These are phyloP conservation scores for Castor canadensis DNA, from an alignment of 2,113 vertebrate genomes.

Conservation along the genomic window DNA sequence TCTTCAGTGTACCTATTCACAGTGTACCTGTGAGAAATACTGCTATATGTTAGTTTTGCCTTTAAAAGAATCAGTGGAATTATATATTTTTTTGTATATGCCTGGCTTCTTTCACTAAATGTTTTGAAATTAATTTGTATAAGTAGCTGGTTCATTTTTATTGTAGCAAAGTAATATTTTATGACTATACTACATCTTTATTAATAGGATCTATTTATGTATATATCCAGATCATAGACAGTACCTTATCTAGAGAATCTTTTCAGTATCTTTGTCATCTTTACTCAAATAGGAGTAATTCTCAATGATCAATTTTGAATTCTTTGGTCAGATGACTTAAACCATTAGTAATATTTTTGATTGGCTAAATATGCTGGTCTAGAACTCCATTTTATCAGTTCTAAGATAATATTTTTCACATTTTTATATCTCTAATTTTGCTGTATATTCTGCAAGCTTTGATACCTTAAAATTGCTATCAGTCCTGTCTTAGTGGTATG, in stretches of 20 bases:
- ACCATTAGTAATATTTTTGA: not conserved
- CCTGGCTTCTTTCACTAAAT: not conserved
- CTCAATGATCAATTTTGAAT: not conserved
- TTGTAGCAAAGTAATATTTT: not conserved
- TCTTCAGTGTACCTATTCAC: not conserved
- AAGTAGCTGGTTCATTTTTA: not conserved
- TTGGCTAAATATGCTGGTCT: not conserved
- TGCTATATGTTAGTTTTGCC: not conserved
- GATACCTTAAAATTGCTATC: not conserved
- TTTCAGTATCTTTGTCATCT: not conserved
- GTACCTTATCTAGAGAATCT: not conserved
- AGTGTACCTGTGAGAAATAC: not conserved
- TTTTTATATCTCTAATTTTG: not conserved
- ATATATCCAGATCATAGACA: not conserved
- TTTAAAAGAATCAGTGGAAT: not conserved
- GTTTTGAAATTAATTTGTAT: not conserved
- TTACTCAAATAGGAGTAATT: not conserved
- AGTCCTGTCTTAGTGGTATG: not conserved
- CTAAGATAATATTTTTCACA: not conserved
- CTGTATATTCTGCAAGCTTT: not conserved
- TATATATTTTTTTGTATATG: not conserved
- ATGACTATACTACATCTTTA: not conserved
- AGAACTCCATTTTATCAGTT: not conserved
- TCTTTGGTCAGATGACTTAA: not conserved
- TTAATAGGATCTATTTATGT: not conserved